Percentiles rank a stretch among this genome's conserved stretches.
Evolutionary conservation across 2,888 invertebrate species (phyloP).

Genomic region (Rutpela maculata): DNA sequence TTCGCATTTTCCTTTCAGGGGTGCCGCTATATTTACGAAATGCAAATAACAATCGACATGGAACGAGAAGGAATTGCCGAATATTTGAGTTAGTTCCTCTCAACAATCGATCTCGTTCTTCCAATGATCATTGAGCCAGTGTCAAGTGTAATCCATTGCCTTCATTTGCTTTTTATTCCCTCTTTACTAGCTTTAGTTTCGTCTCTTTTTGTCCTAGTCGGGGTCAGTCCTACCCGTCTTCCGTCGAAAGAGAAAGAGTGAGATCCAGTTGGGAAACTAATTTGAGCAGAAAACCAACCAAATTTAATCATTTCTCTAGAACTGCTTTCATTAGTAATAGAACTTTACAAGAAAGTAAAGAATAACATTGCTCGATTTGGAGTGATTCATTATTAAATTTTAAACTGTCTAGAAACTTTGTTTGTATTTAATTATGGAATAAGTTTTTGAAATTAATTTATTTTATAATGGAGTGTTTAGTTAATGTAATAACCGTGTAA

Average conservation of each 20-base stretch:
- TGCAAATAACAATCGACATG: constrained; percentile 67
- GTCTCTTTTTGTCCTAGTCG: constrained; percentile 40
- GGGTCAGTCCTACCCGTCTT: constrained; percentile 29
- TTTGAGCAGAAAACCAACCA: constrained; percentile 69
- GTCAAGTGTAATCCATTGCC: constrained; percentile 68
- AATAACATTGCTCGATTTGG: constrained; percentile 71
- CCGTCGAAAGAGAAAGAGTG: constrained; percentile 56
- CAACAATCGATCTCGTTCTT: constrained; percentile 64
- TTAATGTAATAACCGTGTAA: constrained; percentile 57
- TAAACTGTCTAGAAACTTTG: constrained; percentile 68
- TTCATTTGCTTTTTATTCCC: constrained; percentile 60
- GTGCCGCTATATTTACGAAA: constrained; percentile 65
- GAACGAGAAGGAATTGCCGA: constrained; percentile 52
- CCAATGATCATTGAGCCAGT: constrained; percentile 66
- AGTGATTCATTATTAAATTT: constrained; percentile 72
- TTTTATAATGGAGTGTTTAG: constrained; percentile 61
- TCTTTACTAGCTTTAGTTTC: constrained; percentile 48
- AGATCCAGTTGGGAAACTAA: constrained; percentile 68
- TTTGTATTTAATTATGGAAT: constrained; percentile 70
- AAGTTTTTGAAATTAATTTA: constrained; percentile 67
- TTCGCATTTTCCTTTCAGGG: constrained; percentile 66
- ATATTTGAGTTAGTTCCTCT: constrained; percentile 59
- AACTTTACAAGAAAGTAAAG: constrained; percentile 71
- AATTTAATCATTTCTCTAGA: constrained; percentile 70
- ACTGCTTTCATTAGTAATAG: constrained; percentile 71